Base-by-base conservation (phyloP, 2,888 invertebrate species). In the Pseudococcus jackbeardsleyi region DNA sequence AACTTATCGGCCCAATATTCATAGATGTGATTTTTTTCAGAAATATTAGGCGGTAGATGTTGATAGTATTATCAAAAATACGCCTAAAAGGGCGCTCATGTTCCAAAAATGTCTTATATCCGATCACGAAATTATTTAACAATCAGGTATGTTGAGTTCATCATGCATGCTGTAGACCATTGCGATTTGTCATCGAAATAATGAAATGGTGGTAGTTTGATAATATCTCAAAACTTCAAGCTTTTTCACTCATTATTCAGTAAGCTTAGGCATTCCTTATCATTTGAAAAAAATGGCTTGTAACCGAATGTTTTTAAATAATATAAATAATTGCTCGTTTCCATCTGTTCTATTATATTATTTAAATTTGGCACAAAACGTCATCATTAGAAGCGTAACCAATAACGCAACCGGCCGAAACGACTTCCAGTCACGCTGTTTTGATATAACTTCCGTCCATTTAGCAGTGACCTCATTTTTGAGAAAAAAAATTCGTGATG, bases 321-420 rank as follows among this genome's bases (percentile, higher is more conserved):
- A 64, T 22, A 22, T 19, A 22, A 64, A 64, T 22, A 15, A 64
- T 64, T 64, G 64, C 22, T 12, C 7, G 11, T 64, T 64, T 22
- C 64, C 64, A 64, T 64, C 22, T 54, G 6, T 12, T 15, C 48
- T 22, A 64, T 64, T 64, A 64, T 64, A 22, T 64, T 64, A 42
- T 77, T 77, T 77, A 77, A 77, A 77, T 77, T 39, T 77, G 33
- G 33, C 15, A 42, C 77, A n/a, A 77, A 77, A 77, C 77, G 77
- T 77, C 77, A 77, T 77, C 39, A 77, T 19, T 77, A 77, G 33
- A 77, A 77, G 77, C 77, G 39, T 77, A 77, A 17, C 77, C 39
- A 86, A 54, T 86, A 64, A 19, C n/a, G 86, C 59, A 86, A 64
- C 86, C 17, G 86, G 86, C 68, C 86, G 86, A 86, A 86, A 86